phyloP scores from a whole-genome alignment of 2,888 invertebrate species.

The Drosophila sordidula region DNA sequence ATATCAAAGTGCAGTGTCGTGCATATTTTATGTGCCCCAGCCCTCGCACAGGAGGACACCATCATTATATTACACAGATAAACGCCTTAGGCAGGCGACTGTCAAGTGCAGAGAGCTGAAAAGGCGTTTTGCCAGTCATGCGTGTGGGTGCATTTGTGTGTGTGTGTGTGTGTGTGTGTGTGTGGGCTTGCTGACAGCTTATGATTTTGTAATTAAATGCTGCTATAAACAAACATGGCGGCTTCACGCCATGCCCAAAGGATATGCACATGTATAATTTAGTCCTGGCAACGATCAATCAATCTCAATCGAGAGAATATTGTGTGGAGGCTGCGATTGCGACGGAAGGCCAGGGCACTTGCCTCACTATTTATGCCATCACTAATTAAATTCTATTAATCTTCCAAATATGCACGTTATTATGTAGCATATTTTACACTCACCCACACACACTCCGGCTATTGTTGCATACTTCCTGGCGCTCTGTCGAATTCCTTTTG shows the following conservation, averaged over 20 bases:
- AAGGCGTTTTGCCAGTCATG: slow-evolving; percentile 53
- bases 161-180: slow-evolving; percentile 15
- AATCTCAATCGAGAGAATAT: slow-evolving; percentile 40
- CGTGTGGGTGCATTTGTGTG: neutral
- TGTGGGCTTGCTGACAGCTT: slow-evolving; percentile 65
- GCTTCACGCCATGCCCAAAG: slow-evolving; percentile 10
- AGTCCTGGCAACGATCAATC: slow-evolving; percentile 65
- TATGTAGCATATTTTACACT: slow-evolving; percentile 39
- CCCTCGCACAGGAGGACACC: slow-evolving; percentile 42
- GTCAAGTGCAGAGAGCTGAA: slow-evolving; percentile 66
- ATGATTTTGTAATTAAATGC: slow-evolving; percentile 79
- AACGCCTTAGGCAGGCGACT: slow-evolving; percentile 73
- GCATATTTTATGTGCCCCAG: slow-evolving; percentile 68
- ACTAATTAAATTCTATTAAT: slow-evolving; percentile 80
- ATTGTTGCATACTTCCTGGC: slow-evolving; percentile 47
- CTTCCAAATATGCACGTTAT: slow-evolving; percentile 62
- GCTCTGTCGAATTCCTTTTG: slow-evolving; percentile 62
- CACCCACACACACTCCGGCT: slow-evolving; percentile 10
- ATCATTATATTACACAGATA: slow-evolving; percentile 77
- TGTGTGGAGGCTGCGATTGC: slow-evolving; percentile 1
- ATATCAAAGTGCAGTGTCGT: slow-evolving; percentile 66
- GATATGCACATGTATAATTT: slow-evolving; percentile 23
- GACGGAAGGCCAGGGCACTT: slow-evolving; percentile 32
- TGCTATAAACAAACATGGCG: slow-evolving; percentile 60
- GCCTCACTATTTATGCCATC: slow-evolving; percentile 50